These are phyloP conservation scores for Oxygymnocypris stewartii DNA, from an alignment of 2,113 vertebrate genomes.

Conservation along the genomic window DNA sequence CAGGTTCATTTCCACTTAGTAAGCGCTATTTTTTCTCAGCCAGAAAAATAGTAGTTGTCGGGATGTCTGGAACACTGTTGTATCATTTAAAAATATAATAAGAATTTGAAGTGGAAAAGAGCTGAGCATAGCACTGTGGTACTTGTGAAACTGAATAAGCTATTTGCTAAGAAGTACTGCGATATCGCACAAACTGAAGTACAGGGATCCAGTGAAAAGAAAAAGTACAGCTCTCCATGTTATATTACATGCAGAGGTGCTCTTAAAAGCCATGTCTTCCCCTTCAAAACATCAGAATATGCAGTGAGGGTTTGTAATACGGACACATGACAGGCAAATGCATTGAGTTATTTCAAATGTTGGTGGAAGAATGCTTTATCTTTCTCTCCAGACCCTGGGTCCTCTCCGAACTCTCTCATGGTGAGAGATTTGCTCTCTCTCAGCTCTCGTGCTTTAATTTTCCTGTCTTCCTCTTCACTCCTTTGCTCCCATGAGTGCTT, in stretches of 20 bases:
- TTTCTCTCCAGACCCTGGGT: slow-evolving; percentile 42
- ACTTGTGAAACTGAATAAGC: slow-evolving; percentile 14
- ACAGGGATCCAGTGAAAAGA: not conserved
- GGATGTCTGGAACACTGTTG: not conserved
- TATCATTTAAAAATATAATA: not conserved
- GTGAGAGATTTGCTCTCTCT: slow-evolving; percentile 49
- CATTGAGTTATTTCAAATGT: slow-evolving; percentile 50
- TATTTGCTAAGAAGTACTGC: not conserved
- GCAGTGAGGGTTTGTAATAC: slow-evolving; percentile 40
- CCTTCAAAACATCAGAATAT: slow-evolving; percentile 15
- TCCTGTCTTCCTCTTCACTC: slow-evolving; percentile 24
- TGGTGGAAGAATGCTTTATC: slow-evolving; percentile 52
- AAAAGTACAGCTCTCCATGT: not conserved
- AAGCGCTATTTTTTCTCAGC: not conserved
- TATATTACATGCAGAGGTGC: slow-evolving; percentile 9
- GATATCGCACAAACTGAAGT: not conserved
- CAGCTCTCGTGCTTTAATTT: slow-evolving; percentile 42
- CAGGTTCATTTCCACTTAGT: not conserved
- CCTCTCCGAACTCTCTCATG: slow-evolving; percentile 40
- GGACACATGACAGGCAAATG: slow-evolving; percentile 35
- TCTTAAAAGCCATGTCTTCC: slow-evolving; percentile 34
- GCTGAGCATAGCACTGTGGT: not conserved
- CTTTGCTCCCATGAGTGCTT: slow-evolving; percentile 2
- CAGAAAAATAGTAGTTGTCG: not conserved
- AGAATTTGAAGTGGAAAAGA: not conserved